Conservation (phyloP, 2,113 vertebrate genomes). For the Aphyosemion australe region DNA sequence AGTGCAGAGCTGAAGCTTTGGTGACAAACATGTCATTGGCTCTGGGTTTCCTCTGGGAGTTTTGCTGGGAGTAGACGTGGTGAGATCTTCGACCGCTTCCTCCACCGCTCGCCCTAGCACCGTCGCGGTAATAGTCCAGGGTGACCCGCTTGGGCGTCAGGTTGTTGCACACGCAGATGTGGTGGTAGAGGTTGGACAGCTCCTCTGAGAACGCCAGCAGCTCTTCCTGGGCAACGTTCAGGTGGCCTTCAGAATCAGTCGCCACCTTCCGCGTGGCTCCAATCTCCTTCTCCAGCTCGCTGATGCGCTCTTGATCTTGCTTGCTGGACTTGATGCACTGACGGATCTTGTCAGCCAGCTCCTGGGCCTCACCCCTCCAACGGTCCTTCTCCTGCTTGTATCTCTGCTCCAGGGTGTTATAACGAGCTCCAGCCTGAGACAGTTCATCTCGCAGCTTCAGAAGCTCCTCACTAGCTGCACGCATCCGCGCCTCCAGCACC, state of each 20-base stretch:
- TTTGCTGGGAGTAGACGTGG: conserved; percentile 52
- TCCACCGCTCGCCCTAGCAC: conserved; percentile 48
- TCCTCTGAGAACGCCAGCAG: conserved; percentile 85
- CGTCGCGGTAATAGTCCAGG: conserved; percentile 83
- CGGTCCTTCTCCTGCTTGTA: conserved; percentile 79
- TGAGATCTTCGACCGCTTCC: conserved; percentile 49
- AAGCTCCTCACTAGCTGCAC: conserved; percentile 73
- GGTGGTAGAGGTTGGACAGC: conserved; percentile 85
- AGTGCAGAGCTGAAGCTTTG: conserved; percentile 68
- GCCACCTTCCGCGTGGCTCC: conserved; percentile 79
- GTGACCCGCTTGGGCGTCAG: conserved; percentile 84
- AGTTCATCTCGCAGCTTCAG: conserved; percentile 77
- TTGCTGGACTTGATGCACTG: conserved; percentile 79
- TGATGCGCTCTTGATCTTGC: conserved; percentile 80
- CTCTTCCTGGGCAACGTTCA: conserved; percentile 84
- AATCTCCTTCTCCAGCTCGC: conserved; percentile 81
- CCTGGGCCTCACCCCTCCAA: conserved; percentile 78
- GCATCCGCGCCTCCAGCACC: conserved; percentile 77
- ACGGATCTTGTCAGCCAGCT: conserved; percentile 80
- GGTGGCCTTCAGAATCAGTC: conserved; percentile 79
- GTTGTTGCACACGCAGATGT: conserved; percentile 85
- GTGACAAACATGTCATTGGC: conserved; percentile 73
- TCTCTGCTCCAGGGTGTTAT: conserved; percentile 73
- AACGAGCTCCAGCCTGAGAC: conserved; percentile 72
- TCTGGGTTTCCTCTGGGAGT: conserved; percentile 64